Conservation (phyloP, 2,797 vertebrate species). For the Psittacula echo region DNA sequence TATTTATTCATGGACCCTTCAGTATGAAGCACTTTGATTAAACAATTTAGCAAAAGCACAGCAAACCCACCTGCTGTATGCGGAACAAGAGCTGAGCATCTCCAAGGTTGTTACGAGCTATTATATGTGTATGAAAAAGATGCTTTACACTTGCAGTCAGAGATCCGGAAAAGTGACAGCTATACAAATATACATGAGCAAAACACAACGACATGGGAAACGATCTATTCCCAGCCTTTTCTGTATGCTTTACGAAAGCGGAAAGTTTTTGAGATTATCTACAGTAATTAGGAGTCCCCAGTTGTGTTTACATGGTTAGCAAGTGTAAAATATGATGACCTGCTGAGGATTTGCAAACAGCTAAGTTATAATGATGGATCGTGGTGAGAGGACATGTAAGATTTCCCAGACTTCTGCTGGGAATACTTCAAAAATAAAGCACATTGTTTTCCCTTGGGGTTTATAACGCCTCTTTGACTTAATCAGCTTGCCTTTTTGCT, state of each 20-base stretch:
- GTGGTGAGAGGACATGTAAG: constrained; percentile 66
- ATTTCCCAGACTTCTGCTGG: constrained; percentile 74
- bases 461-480: constrained; percentile 77
- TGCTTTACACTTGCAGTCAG: constrained; percentile 50
- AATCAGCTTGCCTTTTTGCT: constrained; percentile 75
- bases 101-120: constrained; percentile 34
- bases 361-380: constrained; percentile 73
- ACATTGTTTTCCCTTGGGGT: constrained; percentile 66
- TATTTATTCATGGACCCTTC: constrained; percentile 68
- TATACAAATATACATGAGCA: constrained; percentile 50
- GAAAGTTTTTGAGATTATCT: constrained; percentile 70
- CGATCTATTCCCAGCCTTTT: constrained; percentile 44
- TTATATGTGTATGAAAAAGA: constrained; percentile 45
- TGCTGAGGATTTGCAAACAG: constrained; percentile 75
- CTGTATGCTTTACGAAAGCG: constrained; percentile 50
- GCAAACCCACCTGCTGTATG: constrained; percentile 63
- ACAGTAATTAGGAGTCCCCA: constrained; percentile 73
- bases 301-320: constrained; percentile 76
- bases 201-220: constrained; percentile 18
- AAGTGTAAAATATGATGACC: constrained; percentile 77
- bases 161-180: constrained; percentile 56
- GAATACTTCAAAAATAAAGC: constrained; percentile 76
- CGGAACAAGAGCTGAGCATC: constrained; percentile 34
- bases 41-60: constrained; percentile 68
- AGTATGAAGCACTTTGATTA: constrained; percentile 69